Conservation (phyloP, 2,113 vertebrate genomes). For the Tiliqua scincoides region DNA sequence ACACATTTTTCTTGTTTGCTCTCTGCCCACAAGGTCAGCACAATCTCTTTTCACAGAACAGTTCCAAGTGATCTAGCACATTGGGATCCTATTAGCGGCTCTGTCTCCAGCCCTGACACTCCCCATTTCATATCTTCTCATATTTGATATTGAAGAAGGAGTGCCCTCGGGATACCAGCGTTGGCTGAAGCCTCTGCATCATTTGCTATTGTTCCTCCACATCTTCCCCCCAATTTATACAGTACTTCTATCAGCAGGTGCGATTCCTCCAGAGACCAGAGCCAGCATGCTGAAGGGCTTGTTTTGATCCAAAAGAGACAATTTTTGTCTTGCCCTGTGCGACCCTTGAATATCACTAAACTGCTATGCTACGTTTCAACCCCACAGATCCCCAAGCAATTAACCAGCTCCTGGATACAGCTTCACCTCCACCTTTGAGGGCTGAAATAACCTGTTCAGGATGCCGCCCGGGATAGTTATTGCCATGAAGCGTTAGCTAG, state of each 20-base stretch:
- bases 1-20: not conserved
- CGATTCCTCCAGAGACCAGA: slow-evolving; percentile 7
- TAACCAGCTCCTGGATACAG: not conserved
- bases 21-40: not conserved
- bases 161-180: not conserved
- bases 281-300: not conserved
- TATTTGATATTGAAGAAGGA: not conserved
- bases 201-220: not conserved
- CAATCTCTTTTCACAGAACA: not conserved
- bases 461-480: not conserved
- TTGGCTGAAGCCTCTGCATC: not conserved
- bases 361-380: not conserved
- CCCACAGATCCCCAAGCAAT: not conserved
- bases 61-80: not conserved
- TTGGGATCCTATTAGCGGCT: not conserved
- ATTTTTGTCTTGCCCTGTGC: not conserved
- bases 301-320: not conserved
- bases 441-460: not conserved
- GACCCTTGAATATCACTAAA: not conserved
- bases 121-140: not conserved
- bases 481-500: not conserved
- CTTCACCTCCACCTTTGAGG: not conserved
- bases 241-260: slow-evolving; percentile 6
- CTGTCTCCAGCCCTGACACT: not conserved
- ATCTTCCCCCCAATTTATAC: not conserved